Evolutionary conservation across 2,113 vertebrate genomes (phyloP).

Genomic region (Heterotis niloticus): DNA sequence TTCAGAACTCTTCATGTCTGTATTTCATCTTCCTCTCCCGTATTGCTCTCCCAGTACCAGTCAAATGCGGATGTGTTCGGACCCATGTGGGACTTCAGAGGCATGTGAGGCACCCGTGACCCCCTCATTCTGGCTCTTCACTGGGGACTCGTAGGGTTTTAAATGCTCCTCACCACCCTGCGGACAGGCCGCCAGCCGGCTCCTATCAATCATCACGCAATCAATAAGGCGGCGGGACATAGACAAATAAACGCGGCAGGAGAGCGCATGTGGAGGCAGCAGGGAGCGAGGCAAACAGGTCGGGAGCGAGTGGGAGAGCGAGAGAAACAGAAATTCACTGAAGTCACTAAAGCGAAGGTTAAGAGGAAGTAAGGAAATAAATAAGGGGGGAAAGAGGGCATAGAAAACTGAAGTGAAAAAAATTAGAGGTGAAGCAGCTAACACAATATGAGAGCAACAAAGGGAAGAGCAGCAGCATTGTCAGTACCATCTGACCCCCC

Average conservation of each 20-base stretch:
- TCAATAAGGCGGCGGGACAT: slow-evolving; percentile 14
- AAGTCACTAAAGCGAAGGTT: not conserved
- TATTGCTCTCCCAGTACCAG: too few relatives aligned
- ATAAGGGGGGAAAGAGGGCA: not conserved
- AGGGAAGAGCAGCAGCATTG: not conserved
- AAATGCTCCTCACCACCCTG: not conserved
- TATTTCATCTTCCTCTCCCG: too few relatives aligned
- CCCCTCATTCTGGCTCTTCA: too few relatives aligned
- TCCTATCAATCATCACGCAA: slow-evolving; percentile 14
- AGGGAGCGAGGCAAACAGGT: not conserved
- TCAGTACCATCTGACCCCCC: too few relatives aligned
- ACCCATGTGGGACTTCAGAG: too few relatives aligned
- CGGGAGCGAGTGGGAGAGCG: too few relatives aligned
- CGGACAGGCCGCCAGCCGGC: not conserved
- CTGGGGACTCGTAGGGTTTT: too few relatives aligned
- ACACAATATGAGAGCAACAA: too few relatives aligned
- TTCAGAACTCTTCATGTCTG: too few relatives aligned
- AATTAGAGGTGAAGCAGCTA: not conserved
- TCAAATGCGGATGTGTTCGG: too few relatives aligned
- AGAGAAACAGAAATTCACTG: too few relatives aligned
- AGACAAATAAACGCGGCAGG: not conserved
- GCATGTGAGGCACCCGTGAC: too few relatives aligned
- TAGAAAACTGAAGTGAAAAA: not conserved
- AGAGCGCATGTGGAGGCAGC: not conserved
- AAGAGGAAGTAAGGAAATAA: not conserved